Base-by-base conservation (phyloP, 2,888 invertebrate genomes). In the Pegoplata infirma region DNA sequence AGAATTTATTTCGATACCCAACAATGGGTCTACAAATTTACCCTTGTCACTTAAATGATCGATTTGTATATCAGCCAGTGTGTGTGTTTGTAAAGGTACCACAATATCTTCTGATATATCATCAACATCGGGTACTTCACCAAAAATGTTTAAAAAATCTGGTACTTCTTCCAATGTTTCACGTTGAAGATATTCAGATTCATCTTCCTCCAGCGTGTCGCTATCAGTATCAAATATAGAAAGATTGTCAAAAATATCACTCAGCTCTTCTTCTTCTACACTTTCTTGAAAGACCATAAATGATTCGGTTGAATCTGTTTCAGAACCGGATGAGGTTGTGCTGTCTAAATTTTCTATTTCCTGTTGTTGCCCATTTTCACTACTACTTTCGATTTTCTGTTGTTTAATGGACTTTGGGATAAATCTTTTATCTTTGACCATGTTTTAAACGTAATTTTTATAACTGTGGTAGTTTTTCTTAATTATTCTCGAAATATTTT, bases 91-190 rank as follows among this genome's bases (percentile, higher is more conserved):
- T n/a, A n/a, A n/a, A n/a, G n/a, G n/a, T n/a, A n/a, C 1, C 2
- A 6, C 4, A 0, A 5, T 7, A 36, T 83, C 82, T 0, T 8
- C 16, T 3, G 74, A 76, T 25, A 84, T 79, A 16, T 78, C 72
- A 5, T 81, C 81, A 2, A 85, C 32, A 17, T 83, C 80, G 0
- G 85, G 81, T 10, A 85, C 75, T 6, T 82, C 1, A 10, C 75
- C 80, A 8, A 86, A 77, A 0, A n/a, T 3, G 0, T 69, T 49
- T 14, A 86, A 81, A 47, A 87, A 85, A 7, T 83, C 66, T 0
- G 16, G 0, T 36, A 80, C 81, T 7, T 51, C 28, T 1, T 8
- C 6, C 8, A 21, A 8, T 14, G 55, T 8, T 16, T 12, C 25
- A 6, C 25, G 61, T 12, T 49, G 32, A 1, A 32, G 10, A 55